Evolutionary conservation across 2,797 vertebrate species (phyloP).

Genomic region (Sciaenops ocellatus): DNA sequence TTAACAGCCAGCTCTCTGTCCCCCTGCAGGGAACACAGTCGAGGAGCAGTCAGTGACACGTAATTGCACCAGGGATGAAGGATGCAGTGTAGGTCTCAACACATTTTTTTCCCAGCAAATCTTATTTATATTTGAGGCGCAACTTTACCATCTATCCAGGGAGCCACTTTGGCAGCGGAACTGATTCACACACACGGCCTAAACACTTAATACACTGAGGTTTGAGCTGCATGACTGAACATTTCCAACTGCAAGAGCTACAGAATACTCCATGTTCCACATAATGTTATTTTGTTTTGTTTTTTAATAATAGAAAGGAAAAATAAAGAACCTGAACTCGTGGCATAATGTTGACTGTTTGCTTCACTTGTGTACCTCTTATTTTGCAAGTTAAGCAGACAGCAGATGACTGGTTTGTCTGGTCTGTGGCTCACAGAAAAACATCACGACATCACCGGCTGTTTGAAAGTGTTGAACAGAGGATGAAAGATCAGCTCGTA

Average conservation of each 20-base stretch:
- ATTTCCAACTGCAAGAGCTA: background rate
- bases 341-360: too few species aligned
- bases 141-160: too few species aligned
- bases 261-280: background rate
- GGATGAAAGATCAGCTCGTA: background rate
- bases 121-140: background rate
- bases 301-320: too few species aligned
- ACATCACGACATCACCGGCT: background rate
- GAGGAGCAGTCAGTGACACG: background rate
- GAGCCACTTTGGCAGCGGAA: too few species aligned
- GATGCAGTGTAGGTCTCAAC: background rate
- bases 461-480: background rate
- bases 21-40: slow-evolving; percentile 48
- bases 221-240: background rate
- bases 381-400: background rate
- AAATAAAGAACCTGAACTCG: too few species aligned
- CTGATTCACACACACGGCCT: too few species aligned
- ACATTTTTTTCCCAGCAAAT: background rate
- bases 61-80: background rate
- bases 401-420: background rate
- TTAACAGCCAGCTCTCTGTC: slow-evolving; percentile 82
- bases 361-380: too few species aligned
- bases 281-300: too few species aligned
- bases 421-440: background rate
- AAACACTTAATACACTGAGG: background rate